These are phyloP conservation scores for Erebia aethiops DNA, from an alignment of 2,888 invertebrate genomes.

Conservation along the genomic window DNA sequence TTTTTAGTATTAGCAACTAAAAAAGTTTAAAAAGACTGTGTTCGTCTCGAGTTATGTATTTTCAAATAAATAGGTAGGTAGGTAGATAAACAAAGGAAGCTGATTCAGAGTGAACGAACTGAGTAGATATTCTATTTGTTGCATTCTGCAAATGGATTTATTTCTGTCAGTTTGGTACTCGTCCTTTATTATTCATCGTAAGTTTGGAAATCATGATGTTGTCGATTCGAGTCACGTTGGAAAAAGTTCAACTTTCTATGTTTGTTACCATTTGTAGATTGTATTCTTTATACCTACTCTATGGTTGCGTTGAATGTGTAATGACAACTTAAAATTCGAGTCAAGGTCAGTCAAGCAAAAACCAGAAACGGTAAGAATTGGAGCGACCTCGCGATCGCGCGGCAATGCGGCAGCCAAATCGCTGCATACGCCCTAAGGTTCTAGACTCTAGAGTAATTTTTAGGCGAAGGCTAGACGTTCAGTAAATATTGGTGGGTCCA, in stretches of 20 bases:
- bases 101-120: too few relatives aligned
- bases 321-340: constrained; percentile 65
- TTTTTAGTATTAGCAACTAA: too few relatives aligned
- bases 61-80: too few relatives aligned
- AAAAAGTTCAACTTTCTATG: constrained; percentile 74
- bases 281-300: constrained; percentile 44
- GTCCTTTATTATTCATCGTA: constrained; percentile 37
- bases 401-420: constrained; percentile 57
- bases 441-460: too few relatives aligned
- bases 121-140: neutral
- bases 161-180: constrained; percentile 7
- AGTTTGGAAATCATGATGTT: constrained; percentile 39
- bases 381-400: constrained; percentile 60
- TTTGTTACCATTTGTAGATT: constrained; percentile 50
- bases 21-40: too few relatives aligned
- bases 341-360: constrained; percentile 69
- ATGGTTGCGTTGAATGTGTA: constrained; percentile 57
- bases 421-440: constrained; percentile 24
- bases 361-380: constrained; percentile 70
- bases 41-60: too few relatives aligned
- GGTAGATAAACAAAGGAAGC: too few relatives aligned
- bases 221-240: constrained; percentile 63
- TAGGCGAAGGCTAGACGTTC: too few relatives aligned
- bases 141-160: neutral
- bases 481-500: too few relatives aligned